Percentiles rank a stretch among this genome's conserved stretches.
Conservation (phyloP, 2,797 vertebrate genomes). For the Pelochelys cantorii region DNA sequence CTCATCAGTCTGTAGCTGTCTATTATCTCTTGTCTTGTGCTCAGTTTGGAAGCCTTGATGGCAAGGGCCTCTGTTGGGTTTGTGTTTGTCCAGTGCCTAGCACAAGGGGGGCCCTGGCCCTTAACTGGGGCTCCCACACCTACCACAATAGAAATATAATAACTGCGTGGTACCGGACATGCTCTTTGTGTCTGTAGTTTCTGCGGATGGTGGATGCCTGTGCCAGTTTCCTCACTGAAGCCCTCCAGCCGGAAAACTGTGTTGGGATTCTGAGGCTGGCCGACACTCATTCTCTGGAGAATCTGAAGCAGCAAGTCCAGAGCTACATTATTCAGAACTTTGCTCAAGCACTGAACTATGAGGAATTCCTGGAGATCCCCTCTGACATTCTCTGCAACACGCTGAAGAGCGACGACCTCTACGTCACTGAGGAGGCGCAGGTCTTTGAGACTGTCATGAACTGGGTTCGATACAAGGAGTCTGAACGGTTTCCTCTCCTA, state of each 20-base stretch:
- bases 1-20: background rate
- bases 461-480: slow-evolving; percentile 88
- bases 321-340: slow-evolving; percentile 92
- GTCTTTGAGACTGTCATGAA: slow-evolving; percentile 92
- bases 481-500: slow-evolving; percentile 83
- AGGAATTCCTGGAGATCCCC: slow-evolving; percentile 91
- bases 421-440: slow-evolving; percentile 89
- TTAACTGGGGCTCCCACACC: background rate
- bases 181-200: slow-evolving; percentile 83
- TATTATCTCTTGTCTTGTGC: background rate
- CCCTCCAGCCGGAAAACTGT: slow-evolving; percentile 93
- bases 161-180: background rate
- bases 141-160: background rate
- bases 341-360: slow-evolving; percentile 86
- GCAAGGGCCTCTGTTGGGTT: background rate
- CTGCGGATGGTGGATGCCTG: slow-evolving; percentile 94
- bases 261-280: slow-evolving; percentile 92
- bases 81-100: background rate
- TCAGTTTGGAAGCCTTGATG: background rate
- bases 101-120: background rate
- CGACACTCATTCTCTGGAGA: slow-evolving; percentile 87
- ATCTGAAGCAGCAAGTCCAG: slow-evolving; percentile 86
- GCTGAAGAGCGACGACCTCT: slow-evolving; percentile 91
- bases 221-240: slow-evolving; percentile 89
- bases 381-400: slow-evolving; percentile 85